Evolutionary conservation across 1,140 invertebrate species (phyloP).

Genomic region (Tetramorium alpestre): DNA sequence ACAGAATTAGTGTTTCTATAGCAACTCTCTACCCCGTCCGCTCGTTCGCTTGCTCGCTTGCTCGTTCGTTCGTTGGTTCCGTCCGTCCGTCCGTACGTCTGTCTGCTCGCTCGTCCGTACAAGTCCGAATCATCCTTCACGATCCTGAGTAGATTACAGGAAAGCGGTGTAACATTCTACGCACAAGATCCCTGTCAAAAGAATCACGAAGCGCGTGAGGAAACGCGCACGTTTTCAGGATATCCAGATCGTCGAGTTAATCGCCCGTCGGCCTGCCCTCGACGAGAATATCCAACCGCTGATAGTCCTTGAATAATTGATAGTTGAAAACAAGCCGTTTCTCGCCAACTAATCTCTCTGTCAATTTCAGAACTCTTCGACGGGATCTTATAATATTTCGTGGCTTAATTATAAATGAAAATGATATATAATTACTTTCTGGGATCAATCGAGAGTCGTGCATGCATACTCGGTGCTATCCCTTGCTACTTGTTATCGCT

Average conservation of each 20-base stretch:
- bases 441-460: not conserved
- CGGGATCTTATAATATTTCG: not conserved
- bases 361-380: not conserved
- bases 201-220: not conserved
- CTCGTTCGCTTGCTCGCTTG: conserved; percentile 58
- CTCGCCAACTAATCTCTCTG: not conserved
- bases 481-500: not conserved
- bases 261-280: not conserved
- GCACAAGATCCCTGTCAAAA: not conserved
- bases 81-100: conserved; percentile 53
- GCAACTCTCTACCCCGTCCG: conserved; percentile 82
- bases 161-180: not conserved
- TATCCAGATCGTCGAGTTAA: not conserved
- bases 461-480: not conserved
- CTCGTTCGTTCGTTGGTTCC: conserved; percentile 60
- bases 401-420: not conserved
- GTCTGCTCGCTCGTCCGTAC: conserved; percentile 61
- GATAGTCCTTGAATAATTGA: not conserved
- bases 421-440: not conserved
- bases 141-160: conserved; percentile 40
- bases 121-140: conserved; percentile 67
- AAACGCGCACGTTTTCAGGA: not conserved
- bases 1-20: conserved; percentile 85
- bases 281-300: not conserved
- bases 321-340: not conserved